Evolutionary conservation across 2,113 vertebrate species (phyloP), one percentile per base, ranked within the genome.

Genomic region (Odobenus rosmarus): DNA sequence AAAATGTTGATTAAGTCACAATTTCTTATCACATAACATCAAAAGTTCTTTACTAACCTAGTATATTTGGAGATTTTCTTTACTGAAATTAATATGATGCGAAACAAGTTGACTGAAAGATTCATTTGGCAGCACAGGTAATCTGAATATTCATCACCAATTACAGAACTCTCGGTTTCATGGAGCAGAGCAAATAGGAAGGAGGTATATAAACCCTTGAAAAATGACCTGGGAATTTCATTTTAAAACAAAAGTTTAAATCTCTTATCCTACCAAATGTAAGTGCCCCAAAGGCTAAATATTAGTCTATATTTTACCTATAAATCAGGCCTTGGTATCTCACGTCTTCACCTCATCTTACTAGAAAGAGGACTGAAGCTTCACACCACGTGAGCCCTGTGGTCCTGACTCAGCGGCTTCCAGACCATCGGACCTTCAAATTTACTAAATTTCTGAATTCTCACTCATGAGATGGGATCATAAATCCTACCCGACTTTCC

Each of bases 201-300:
- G 42, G 31, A 77, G 14, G 14, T 36, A 69, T 53, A 71, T 23
- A 64, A 82, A 26, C n/a, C 90, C 53, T 2, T 59, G 33, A 86
- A 51, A 86, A 46, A 79, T 49, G 85, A 92, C 28, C 31, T 23
- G 69, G 72, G 16, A 64, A 61, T 88, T 93, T 62, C 4, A 61
- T 88, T 93, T 90, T 80, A 91, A 86, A 77, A 36, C 18, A 72
- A 55, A 93, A 83, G 33, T 87, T 33, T 59, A 72, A 92, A 85
- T 4, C 12, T 88, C 39, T 57, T 62, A 51, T 19, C 18, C 28
- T 49, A 90, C 8, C 19, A 95, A 79, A 83, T 24, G 46, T 92
- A 89, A 96, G 79, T 53, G 10, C 33, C 31, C 61, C 21, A 80
- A 59, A 89, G 64, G 13, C 18, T 62, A 36, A 90, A 49, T 2